phyloP scores from a whole-genome alignment of 1,140 invertebrate genomes.

The Pogonomyrmex californicus region DNA sequence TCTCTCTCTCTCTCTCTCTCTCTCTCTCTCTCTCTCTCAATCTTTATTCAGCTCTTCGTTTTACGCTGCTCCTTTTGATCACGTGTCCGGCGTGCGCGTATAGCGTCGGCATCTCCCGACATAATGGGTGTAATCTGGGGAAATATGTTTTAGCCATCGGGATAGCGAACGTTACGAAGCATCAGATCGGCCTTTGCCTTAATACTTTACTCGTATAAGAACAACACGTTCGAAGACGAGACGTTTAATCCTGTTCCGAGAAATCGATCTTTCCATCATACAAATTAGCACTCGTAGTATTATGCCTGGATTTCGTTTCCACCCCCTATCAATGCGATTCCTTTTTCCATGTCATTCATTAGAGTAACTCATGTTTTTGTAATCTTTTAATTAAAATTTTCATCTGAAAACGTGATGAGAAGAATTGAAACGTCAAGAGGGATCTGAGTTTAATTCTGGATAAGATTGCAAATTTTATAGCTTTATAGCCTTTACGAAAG shows the following conservation, averaged over 20 bases:
- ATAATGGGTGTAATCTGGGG: slow-evolving; percentile 53
- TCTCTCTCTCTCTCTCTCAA: background rate
- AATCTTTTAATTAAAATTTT: background rate
- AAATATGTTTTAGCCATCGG: slow-evolving; percentile 43
- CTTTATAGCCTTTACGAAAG: background rate
- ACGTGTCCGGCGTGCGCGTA: slow-evolving; percentile 34
- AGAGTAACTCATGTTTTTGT: background rate
- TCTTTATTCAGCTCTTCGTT: slow-evolving; percentile 7
- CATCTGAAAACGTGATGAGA: background rate
- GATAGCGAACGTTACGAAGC: background rate
- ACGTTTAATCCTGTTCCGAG: background rate
- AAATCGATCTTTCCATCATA: slow-evolving; percentile 15
- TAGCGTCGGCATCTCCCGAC: slow-evolving; percentile 42
- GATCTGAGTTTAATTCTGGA: background rate
- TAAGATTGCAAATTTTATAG: background rate
- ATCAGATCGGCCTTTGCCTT: slow-evolving; percentile 30
- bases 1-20: slow-evolving; percentile 17
- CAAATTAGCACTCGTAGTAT: background rate
- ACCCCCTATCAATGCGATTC: too few species aligned
- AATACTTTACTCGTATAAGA: background rate
- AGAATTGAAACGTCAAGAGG: background rate
- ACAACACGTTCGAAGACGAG: background rate
- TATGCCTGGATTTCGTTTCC: background rate
- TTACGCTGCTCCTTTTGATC: slow-evolving; percentile 48
- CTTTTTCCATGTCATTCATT: background rate